Evolutionary conservation across 2,888 invertebrate species (phyloP).

Genomic region (Hydropsyche betteni): DNA sequence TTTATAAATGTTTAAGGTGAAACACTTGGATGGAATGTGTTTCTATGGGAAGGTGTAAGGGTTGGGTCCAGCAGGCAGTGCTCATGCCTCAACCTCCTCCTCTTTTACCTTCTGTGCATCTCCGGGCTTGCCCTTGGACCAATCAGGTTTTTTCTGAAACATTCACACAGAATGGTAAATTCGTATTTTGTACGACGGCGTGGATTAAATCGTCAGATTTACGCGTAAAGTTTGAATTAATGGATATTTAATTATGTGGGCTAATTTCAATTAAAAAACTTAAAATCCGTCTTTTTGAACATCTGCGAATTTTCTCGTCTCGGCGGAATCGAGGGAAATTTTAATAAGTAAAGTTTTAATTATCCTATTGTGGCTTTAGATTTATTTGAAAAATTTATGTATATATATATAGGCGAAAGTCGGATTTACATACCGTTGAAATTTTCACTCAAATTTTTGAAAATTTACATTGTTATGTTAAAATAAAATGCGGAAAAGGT

Average conservation of each 20-base stretch:
- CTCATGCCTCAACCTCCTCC: conserved; percentile 85
- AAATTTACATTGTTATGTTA: conserved; percentile 16
- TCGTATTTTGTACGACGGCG: no score
- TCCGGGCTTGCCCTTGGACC: conserved; percentile 90
- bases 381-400: conserved; percentile 3
- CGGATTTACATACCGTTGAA: not conserved
- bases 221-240: not conserved
- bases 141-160: conserved; percentile 90
- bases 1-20: conserved; percentile 54
- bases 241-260: conserved; percentile 8
- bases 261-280: conserved; percentile 13
- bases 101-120: conserved; percentile 89
- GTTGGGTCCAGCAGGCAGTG: conserved; percentile 54
- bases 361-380: not conserved
- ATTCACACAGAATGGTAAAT: conserved; percentile 41
- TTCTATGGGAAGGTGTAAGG: conserved; percentile 47
- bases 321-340: not conserved
- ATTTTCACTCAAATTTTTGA: not conserved
- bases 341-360: conserved; percentile 25
- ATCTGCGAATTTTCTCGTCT: not conserved
- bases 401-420: not conserved
- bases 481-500: not conserved
- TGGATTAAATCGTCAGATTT: not conserved
- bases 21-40: conserved; percentile 57
- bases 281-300: not conserved